Conservation (phyloP, 2,113 vertebrate genomes). For the Cyanoramphus novaezelandiae region DNA sequence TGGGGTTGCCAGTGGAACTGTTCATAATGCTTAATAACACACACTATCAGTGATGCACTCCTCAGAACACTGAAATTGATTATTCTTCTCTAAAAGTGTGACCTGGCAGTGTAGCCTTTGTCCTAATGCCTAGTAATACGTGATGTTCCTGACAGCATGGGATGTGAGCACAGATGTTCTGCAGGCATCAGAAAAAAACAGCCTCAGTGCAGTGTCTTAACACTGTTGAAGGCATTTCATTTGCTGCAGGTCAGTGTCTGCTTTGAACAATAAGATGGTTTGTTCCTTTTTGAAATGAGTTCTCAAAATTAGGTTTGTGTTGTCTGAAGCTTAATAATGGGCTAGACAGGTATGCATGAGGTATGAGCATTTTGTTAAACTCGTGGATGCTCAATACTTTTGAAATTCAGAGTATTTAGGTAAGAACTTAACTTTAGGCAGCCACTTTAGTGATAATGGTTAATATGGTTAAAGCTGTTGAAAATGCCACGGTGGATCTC, state of each 20-base stretch:
- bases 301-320: not conserved
- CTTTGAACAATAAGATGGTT: constrained; percentile 4
- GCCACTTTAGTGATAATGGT: not conserved
- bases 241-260: constrained; percentile 20
- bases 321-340: not conserved
- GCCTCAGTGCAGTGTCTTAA: not conserved
- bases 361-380: not conserved
- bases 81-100: constrained; percentile 31
- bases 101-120: constrained; percentile 11
- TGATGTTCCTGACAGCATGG: not conserved
- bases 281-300: not conserved
- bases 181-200: not conserved
- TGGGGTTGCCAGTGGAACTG: not conserved
- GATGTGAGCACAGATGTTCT: not conserved
- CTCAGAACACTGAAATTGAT: constrained; percentile 20
- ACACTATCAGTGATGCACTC: not conserved
- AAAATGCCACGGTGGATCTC: not conserved
- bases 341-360: not conserved
- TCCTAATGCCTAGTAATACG: not conserved
- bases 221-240: not conserved
- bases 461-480: not conserved
- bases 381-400: not conserved
- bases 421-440: not conserved
- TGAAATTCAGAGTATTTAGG: not conserved
- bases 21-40: not conserved